phyloP scores from a whole-genome alignment of 1,140 invertebrate species.

The Heliothis virescens region DNA sequence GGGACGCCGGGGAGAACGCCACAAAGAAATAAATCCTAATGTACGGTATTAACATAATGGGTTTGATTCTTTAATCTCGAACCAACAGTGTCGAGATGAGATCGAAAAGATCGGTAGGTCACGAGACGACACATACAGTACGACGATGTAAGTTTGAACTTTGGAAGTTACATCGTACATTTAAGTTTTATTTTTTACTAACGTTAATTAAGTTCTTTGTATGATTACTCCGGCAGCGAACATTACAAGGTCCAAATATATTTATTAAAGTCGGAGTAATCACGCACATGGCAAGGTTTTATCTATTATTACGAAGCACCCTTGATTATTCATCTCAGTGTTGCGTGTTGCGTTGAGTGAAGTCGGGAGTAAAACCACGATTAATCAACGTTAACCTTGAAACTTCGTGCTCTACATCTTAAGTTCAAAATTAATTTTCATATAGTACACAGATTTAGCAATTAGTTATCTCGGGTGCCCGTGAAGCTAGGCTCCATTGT shows the following conservation, averaged over 20 bases:
- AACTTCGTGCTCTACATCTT: conserved; percentile 63
- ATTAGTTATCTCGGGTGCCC: conserved; percentile 35
- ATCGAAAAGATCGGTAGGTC: conserved; percentile 54
- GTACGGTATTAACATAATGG: conserved; percentile 64
- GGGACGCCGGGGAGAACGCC: conserved; percentile 49
- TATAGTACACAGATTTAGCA: conserved; percentile 53
- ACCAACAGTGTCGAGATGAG: conserved; percentile 43
- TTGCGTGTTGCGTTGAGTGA: conserved; percentile 58
- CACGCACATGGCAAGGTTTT: conserved; percentile 41
- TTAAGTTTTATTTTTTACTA: neutral
- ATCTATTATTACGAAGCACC: conserved; percentile 49
- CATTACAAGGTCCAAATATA: neutral
- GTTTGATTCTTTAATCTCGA: conserved; percentile 47
- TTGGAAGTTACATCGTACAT: neutral
- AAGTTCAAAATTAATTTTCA: conserved; percentile 60
- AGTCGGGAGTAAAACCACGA: conserved; percentile 60
- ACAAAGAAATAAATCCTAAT: conserved; percentile 62
- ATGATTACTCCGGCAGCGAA: conserved; percentile 9
- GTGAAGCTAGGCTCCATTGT: conserved; percentile 9
- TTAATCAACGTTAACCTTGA: conserved; percentile 73
- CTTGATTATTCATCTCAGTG: conserved; percentile 65
- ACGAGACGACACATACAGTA: neutral
- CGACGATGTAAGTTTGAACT: neutral
- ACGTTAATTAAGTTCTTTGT: conserved; percentile 28
- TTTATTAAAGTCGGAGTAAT: neutral